Evolutionary conservation across 1,140 invertebrate genomes (phyloP).

Genomic region (Grapholita molesta): DNA sequence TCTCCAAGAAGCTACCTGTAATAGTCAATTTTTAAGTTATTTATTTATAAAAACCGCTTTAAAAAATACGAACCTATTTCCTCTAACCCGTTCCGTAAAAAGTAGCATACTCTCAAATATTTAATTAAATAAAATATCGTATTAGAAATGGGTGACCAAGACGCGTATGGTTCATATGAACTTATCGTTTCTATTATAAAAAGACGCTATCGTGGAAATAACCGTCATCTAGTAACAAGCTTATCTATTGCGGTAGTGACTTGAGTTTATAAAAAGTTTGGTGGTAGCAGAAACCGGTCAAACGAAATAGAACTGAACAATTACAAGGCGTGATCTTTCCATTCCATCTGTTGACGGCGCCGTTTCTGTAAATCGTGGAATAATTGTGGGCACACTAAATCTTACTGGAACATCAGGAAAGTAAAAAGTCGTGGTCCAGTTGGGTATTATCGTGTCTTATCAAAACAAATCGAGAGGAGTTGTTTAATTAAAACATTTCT

Average conservation of each 20-base stretch:
- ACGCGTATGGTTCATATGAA: too few species aligned
- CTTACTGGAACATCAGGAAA: constrained; percentile 27
- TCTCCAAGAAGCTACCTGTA: not conserved
- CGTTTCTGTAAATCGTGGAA: constrained; percentile 26
- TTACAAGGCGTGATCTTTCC: not conserved
- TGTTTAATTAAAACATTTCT: constrained; percentile 45
- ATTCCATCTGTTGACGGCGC: constrained; percentile 25
- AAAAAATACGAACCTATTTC: too few species aligned
- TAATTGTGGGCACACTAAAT: constrained; percentile 30
- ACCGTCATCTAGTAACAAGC: not conserved
- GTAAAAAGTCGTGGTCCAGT: constrained; percentile 27
- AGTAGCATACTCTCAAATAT: too few species aligned
- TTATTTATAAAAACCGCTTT: not conserved
- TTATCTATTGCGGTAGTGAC: not conserved
- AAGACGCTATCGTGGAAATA: not conserved
- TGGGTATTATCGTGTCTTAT: constrained; percentile 30
- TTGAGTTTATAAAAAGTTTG: not conserved
- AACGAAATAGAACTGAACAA: not conserved
- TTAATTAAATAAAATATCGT: not conserved
- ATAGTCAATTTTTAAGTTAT: not conserved
- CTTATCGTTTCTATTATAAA: too few species aligned
- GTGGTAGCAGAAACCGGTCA: not conserved
- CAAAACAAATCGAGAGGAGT: constrained; percentile 40
- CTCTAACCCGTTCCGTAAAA: too few species aligned
- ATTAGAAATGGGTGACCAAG: too few species aligned